Evolutionary conservation across 2,113 vertebrate species (phyloP).

Genomic region (Microcebus lehilahytsara): DNA sequence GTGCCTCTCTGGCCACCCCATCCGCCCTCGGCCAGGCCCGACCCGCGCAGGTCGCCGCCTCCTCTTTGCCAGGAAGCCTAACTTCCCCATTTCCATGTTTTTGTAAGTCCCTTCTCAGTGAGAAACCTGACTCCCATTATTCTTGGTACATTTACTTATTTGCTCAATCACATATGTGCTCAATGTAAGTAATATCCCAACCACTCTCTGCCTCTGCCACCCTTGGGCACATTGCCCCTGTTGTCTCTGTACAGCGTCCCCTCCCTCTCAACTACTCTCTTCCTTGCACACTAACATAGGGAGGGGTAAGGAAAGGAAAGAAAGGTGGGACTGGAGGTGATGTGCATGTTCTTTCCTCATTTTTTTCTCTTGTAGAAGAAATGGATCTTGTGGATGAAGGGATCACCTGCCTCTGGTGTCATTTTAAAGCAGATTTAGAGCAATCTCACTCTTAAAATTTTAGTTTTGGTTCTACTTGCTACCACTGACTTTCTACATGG

Average conservation of each 20-base stretch:
- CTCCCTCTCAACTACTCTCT: not conserved
- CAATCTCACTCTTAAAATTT: not conserved
- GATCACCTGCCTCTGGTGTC: not conserved
- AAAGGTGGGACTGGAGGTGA: not conserved
- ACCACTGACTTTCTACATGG: not conserved
- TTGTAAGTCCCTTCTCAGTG: conserved; percentile 5
- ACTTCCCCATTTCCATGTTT: not conserved
- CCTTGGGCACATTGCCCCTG: not conserved
- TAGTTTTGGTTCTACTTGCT: conserved; percentile 1
- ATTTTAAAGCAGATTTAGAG: conserved; percentile 4
- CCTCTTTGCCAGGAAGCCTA: not conserved
- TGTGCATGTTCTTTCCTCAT: not conserved
- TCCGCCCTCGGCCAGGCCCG: fast-evolving
- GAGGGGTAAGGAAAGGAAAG: not conserved
- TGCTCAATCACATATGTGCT: not conserved
- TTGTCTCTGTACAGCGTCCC: not conserved
- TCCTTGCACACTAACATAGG: not conserved
- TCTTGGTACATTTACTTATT: not conserved
- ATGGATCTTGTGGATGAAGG: not conserved
- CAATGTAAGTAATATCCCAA: not conserved
- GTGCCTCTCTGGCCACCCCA: not conserved
- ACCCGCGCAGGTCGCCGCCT: not conserved
- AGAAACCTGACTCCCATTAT: not conserved
- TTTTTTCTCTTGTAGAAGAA: not conserved
- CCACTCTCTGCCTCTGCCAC: not conserved